Conservation (phyloP, 2,797 vertebrate species). For the Gymnothorax reevesii region DNA sequence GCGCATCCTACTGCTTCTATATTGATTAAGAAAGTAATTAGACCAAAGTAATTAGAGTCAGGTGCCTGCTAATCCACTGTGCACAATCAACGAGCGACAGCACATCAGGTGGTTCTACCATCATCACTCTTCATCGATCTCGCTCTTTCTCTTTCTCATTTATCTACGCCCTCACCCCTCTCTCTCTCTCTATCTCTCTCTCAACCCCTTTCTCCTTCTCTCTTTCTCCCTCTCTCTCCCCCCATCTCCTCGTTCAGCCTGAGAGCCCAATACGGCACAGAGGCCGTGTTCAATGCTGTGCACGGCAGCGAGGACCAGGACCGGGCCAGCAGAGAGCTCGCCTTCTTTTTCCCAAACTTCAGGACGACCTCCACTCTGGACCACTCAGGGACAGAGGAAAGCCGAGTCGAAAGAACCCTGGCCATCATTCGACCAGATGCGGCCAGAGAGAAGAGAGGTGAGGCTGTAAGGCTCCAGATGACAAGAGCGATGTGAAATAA, state of each 20-base stretch:
- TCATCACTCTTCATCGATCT: not conserved
- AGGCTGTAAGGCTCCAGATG: slow-evolving; percentile 11
- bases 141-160: too few species aligned
- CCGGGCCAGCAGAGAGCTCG: slow-evolving; percentile 80
- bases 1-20: not conserved
- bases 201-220: not conserved
- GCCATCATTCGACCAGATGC: slow-evolving; percentile 74
- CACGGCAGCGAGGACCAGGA: slow-evolving; percentile 79
- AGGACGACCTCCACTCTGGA: slow-evolving; percentile 56
- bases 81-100: not conserved
- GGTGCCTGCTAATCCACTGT: not conserved
- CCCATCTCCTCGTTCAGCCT: slow-evolving; percentile 69
- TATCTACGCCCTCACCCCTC: too few species aligned
- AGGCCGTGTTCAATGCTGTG: slow-evolving; percentile 80
- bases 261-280: slow-evolving; percentile 83
- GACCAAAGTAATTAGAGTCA: not conserved
- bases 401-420: slow-evolving; percentile 73
- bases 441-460: slow-evolving; percentile 77
- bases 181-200: too few species aligned
- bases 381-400: slow-evolving; percentile 63
- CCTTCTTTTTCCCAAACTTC: slow-evolving; percentile 83
- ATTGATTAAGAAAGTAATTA: not conserved
- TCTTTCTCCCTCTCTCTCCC: slow-evolving; percentile 51
- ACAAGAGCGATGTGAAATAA: too few species aligned
- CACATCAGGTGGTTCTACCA: not conserved